These are phyloP conservation scores for Coenonympha arcania DNA, from an alignment of 2,888 invertebrate species.

Conservation along the genomic window DNA sequence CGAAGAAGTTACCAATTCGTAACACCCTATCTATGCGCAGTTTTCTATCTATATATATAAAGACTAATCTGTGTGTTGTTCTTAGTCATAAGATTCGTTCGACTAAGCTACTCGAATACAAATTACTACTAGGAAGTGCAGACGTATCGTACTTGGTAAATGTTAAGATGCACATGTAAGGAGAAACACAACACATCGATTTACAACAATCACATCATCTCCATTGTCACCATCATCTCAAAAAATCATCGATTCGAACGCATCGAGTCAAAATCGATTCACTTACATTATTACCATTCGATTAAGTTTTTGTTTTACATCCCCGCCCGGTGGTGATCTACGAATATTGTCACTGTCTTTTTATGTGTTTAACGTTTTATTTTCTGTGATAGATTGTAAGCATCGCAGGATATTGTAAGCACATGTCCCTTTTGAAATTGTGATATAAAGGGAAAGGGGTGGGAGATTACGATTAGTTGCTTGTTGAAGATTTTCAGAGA, in stretches of 20 bases:
- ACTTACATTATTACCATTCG: constrained; percentile 29
- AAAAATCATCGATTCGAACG: constrained; percentile 18
- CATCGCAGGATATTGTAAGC: constrained; percentile 49
- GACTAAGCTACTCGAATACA: constrained; percentile 11
- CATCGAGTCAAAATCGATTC: constrained; percentile 28
- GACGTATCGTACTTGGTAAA: constrained; percentile 26
- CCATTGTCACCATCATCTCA: constrained; percentile 32
- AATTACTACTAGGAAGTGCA: constrained; percentile 16
- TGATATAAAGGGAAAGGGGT: not conserved
- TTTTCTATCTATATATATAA: constrained; percentile 10
- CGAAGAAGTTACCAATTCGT: constrained; percentile 9
- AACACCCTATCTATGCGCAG: constrained; percentile 4
- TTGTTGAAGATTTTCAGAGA: too few species aligned
- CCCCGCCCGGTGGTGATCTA: constrained; percentile 34
- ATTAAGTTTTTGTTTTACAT: constrained; percentile 51
- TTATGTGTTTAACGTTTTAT: constrained; percentile 57
- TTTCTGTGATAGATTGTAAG: constrained; percentile 59
- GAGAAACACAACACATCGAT: constrained; percentile 63
- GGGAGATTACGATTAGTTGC: too few species aligned
- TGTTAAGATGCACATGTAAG: constrained; percentile 39
- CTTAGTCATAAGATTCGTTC: constrained; percentile 11
- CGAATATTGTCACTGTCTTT: constrained; percentile 58
- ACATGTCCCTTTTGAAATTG: constrained; percentile 35
- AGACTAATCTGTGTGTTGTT: constrained; percentile 24
- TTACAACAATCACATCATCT: constrained; percentile 43